phyloP scores from a whole-genome alignment of 2,113 vertebrate genomes.

The Corynorhinus townsendii region DNA sequence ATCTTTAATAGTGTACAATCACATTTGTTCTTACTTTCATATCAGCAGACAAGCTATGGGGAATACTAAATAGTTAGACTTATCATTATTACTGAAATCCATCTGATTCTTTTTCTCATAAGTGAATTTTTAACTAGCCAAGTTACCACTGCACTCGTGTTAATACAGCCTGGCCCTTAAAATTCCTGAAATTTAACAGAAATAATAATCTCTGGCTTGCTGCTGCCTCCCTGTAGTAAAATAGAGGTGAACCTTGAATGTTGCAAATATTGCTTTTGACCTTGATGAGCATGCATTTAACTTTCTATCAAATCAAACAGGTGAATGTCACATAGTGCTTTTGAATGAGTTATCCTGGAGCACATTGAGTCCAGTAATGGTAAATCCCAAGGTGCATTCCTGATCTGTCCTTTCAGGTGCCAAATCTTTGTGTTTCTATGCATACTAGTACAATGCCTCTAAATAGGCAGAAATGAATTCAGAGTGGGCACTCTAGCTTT shows the following conservation, averaged over 20 bases:
- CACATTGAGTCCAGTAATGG: background rate
- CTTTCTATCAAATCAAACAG: background rate
- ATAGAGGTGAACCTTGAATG: background rate
- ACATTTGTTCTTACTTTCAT: slow-evolving; percentile 61
- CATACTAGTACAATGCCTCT: background rate
- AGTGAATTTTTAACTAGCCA: slow-evolving; percentile 58
- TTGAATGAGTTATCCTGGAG: background rate
- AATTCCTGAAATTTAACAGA: slow-evolving; percentile 21
- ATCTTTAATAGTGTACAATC: slow-evolving; percentile 50
- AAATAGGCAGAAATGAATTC: background rate
- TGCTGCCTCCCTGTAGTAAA: background rate
- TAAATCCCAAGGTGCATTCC: background rate
- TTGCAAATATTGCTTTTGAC: background rate
- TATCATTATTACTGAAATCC: slow-evolving; percentile 43
- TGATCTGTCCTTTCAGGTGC: background rate
- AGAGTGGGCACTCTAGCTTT: background rate
- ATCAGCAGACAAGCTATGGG: slow-evolving; percentile 29
- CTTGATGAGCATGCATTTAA: background rate
- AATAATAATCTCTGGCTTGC: background rate
- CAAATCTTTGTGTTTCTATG: background rate
- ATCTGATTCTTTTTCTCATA: slow-evolving; percentile 54
- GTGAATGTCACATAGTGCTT: background rate
- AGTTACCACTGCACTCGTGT: slow-evolving; percentile 10
- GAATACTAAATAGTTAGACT: slow-evolving; percentile 54
- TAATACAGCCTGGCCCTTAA: background rate